Base-by-base conservation (phyloP, 2,888 invertebrate genomes). In the Falcaria lacertinaria region DNA sequence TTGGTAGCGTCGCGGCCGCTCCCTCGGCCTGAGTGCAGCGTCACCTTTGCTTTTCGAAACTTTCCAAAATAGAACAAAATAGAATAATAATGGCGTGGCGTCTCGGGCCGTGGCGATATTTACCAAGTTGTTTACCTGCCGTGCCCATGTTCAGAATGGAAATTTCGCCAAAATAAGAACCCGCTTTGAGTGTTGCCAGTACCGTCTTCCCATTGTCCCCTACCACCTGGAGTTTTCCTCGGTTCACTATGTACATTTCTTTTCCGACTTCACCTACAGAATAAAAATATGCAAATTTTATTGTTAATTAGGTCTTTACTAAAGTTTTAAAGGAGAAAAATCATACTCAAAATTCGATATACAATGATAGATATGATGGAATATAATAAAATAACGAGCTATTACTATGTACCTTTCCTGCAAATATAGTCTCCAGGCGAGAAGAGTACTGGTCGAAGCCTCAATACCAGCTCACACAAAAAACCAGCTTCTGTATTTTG, bases 91-190 rank as follows among this genome's bases (percentile, higher is more conserved):
- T 88, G 89, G 90, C 89, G 89, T 89, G 89, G 88, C 89, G 81
- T 89, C 89, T 88, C 89, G 89, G 88, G 88, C 86, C 86, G 81
- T 80, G 80, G 81, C 79, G 94, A 95, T 95, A 95, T 95, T 95
- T 95, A 95, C 95, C 95, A 94, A 95, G 94, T 92, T 95, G 95
- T 95, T 96, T 96, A 97, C 97, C 97, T 94, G 98, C 98, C 86
- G 98, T 98, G 91, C 98, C 98, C 97, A 98, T 97, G 93, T 98
- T 98, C 90, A 99, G 94, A 91, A 99, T 98, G 91, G 97, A 97
- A 91, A 99, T 99, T 93, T 99, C 99, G 77, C 99, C 99, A 91
- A 99, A 99, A 93, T 99, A 99, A 88, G 98, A 98, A 87, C 98
- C 99, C 70, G 98, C 98, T 90, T 97, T 97, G 76, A 99, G 93